A percentile compares a stretch with the other conserved stretches of the same genome.
Evolutionary conservation across 2,797 vertebrate species (phyloP).

Genomic region (Urophycis tenuis): DNA sequence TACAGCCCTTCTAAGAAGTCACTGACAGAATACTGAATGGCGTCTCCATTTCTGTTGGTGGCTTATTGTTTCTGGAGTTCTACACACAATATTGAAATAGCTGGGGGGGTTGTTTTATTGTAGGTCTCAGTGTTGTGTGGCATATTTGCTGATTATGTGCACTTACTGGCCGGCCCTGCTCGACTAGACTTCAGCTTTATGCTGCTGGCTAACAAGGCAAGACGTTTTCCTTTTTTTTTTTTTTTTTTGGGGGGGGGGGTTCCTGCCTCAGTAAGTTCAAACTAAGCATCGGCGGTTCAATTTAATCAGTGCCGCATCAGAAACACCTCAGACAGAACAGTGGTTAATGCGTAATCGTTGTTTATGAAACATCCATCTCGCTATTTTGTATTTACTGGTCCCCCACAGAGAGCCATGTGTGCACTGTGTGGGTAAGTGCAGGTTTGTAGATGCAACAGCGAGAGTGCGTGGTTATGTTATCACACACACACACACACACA

Average conservation of each 20-base stretch:
- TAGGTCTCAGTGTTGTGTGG: not conserved
- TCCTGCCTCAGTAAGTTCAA: not conserved
- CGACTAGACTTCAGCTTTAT: not conserved
- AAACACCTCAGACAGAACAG: not conserved
- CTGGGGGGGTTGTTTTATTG: not conserved
- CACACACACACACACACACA: not conserved
- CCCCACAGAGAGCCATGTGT: not conserved
- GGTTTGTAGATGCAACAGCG: not conserved
- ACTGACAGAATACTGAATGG: not conserved
- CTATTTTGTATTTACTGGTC: not conserved
- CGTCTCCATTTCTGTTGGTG: not conserved
- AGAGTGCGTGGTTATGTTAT: not conserved
- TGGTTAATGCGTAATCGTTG: not conserved
- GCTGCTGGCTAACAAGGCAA: conserved; percentile 1
- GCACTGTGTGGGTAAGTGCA: not conserved
- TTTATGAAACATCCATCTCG: not conserved
- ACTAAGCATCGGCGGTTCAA: not conserved
- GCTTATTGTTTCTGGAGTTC: not conserved
- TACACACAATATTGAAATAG: not conserved
- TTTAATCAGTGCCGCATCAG: not conserved
- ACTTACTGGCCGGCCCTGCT: not conserved
- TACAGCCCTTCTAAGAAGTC: not conserved
- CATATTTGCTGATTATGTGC: not conserved
- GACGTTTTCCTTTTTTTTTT: not conserved
- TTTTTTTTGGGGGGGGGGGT: no score